phyloP scores from a whole-genome alignment of 2,888 invertebrate genomes.

The Diaperis boleti region DNA sequence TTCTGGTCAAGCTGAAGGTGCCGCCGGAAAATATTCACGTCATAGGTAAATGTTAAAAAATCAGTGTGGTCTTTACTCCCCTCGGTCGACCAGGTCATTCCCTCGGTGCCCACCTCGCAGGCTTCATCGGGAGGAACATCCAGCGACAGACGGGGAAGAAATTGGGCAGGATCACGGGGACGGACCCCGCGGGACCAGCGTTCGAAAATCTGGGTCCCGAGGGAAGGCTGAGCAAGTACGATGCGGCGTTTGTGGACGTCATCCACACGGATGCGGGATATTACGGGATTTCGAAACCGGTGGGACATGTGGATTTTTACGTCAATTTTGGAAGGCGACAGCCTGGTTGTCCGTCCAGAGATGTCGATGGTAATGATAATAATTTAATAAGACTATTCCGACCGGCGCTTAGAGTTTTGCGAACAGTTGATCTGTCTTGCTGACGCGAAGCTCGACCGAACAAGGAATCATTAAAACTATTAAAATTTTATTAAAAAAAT shows the following conservation, averaged over 20 bases:
- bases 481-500: too few relatives aligned
- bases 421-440: too few relatives aligned
- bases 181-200: conserved; percentile 66
- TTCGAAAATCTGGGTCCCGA: conserved; percentile 45
- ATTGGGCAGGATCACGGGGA: conserved; percentile 65
- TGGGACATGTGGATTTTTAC: conserved; percentile 83
- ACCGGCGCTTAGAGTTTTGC: too few relatives aligned
- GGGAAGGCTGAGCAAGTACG: conserved; percentile 76
- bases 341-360: conserved; percentile 71
- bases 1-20: conserved; percentile 58
- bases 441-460: too few relatives aligned
- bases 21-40: conserved; percentile 63
- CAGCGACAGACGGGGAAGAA: conserved; percentile 53
- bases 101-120: conserved; percentile 57
- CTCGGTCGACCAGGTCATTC: conserved; percentile 54
- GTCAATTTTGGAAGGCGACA: conserved; percentile 79
- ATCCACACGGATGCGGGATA: conserved; percentile 79
- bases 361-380: conserved; percentile 52
- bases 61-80: not conserved
- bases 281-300: conserved; percentile 71
- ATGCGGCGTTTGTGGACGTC: conserved; percentile 81
- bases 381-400: too few relatives aligned
- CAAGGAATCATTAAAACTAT: too few relatives aligned
- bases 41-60: conserved; percentile 64
- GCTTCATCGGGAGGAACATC: conserved; percentile 53